Conservation (phyloP, 2,888 invertebrate species). For the Agrochola macilenta region DNA sequence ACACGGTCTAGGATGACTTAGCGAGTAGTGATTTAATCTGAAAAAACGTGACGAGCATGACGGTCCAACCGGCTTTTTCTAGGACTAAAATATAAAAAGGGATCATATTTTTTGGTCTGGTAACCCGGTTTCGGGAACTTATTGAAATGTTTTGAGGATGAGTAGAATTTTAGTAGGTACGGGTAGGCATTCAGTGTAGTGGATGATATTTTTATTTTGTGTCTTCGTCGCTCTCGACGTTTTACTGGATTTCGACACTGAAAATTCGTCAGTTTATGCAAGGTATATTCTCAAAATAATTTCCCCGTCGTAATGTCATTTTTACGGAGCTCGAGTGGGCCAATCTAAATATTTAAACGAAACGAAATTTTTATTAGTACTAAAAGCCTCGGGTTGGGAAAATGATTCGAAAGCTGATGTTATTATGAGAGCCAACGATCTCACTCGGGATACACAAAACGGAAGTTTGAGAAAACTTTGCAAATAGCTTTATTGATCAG, state of each 20-base stretch:
- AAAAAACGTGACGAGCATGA: conserved; percentile 25
- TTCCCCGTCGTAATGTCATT: conserved; percentile 34
- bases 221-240: background rate
- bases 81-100: conserved; percentile 18
- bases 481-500: conserved; percentile 37
- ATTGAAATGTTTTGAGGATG: conserved; percentile 45
- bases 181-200: background rate
- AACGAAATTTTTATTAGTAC: conserved; percentile 20
- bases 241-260: conserved; percentile 14
- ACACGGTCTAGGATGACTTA: conserved; percentile 26
- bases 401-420: conserved; percentile 38
- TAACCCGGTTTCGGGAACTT: conserved; percentile 26
- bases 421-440: conserved; percentile 43
- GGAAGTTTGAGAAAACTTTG: conserved; percentile 39
- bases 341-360: conserved; percentile 49
- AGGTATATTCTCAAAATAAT: conserved; percentile 21
- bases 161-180: conserved; percentile 13
- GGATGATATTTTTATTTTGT: conserved; percentile 28
- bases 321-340: conserved; percentile 38
- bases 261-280: conserved; percentile 25
- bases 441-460: conserved; percentile 24
- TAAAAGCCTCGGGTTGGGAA: background rate
- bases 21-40: conserved; percentile 24
- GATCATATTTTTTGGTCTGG: conserved; percentile 29
- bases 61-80: conserved; percentile 16